Conservation (phyloP, 2,113 vertebrate species). For the Campylomormyrus tamandua region DNA sequence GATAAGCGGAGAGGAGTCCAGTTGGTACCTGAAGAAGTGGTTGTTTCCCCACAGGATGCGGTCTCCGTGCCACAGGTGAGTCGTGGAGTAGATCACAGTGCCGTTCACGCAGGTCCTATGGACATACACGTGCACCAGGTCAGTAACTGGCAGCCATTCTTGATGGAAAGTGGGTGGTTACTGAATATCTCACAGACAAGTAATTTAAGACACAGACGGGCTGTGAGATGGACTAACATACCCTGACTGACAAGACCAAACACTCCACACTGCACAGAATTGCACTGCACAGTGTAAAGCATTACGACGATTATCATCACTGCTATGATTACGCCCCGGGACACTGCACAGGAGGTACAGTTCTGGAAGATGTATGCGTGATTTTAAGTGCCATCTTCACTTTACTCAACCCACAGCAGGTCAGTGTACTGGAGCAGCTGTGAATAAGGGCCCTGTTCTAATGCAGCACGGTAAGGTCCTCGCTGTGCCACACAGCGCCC, state of each 20-base stretch:
- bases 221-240: background rate
- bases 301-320: background rate
- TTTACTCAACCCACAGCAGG: background rate
- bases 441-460: background rate
- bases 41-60: constrained; percentile 98
- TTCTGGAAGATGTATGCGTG: background rate
- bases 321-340: background rate
- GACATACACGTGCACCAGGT: constrained; percentile 9
- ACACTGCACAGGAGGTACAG: background rate
- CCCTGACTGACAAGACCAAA: background rate
- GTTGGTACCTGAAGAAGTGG: constrained; percentile 90
- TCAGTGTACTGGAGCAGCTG: background rate
- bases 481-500: background rate
- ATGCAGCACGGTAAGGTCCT: background rate
- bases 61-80: constrained; percentile 91
- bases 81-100: constrained; percentile 65
- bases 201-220: background rate
- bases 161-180: background rate
- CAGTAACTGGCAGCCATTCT: background rate
- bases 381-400: background rate
- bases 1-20: background rate
- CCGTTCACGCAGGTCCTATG: constrained; percentile 93
- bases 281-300: background rate
- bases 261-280: background rate
- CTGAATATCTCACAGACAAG: background rate